Evolutionary conservation across 1,140 invertebrate genomes (phyloP).

Genomic region (Aphaenogaster rudis): DNA sequence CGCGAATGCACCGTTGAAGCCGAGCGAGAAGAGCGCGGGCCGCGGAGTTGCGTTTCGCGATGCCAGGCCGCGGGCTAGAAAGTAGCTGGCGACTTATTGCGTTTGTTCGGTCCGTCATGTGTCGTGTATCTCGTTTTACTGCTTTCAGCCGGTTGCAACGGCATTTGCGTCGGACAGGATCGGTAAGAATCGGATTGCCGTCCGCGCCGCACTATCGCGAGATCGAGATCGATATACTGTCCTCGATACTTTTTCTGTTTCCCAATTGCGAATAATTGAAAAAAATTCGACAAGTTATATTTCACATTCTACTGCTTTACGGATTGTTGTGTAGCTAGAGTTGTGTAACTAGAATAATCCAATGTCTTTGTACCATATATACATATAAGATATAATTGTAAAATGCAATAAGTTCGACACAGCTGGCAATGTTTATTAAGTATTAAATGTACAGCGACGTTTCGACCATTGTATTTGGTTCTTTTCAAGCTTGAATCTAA

Average conservation of each 20-base stretch:
- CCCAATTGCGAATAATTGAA: background rate
- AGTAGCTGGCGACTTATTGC: constrained; percentile 73
- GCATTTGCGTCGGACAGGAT: constrained; percentile 68
- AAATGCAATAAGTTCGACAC: no score
- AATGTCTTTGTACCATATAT: background rate
- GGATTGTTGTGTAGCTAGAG: background rate
- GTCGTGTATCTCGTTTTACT: constrained; percentile 45
- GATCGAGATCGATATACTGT: background rate
- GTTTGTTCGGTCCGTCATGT: constrained; percentile 60
- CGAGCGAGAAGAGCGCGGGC: constrained; percentile 42
- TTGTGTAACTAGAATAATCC: background rate
- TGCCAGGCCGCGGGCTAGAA: constrained; percentile 76
- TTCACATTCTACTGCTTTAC: background rate
- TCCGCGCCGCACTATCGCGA: background rate
- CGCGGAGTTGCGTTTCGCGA: constrained; percentile 29
- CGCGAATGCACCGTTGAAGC: constrained; percentile 22
- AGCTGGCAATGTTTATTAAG: no score
- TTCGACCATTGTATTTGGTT: no score
- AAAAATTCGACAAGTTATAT: background rate
- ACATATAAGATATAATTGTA: background rate
- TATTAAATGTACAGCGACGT: no score
- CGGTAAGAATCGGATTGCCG: constrained; percentile 59
- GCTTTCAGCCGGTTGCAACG: constrained; percentile 63
- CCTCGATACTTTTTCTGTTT: background rate
- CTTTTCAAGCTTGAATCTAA: no score